Percentiles rank a stretch among this genome's conserved stretches.
These are phyloP conservation scores for Eucidaris tribuloides DNA, from an alignment of 35 echinoderm and acorn worm species.

Conservation along the genomic window DNA sequence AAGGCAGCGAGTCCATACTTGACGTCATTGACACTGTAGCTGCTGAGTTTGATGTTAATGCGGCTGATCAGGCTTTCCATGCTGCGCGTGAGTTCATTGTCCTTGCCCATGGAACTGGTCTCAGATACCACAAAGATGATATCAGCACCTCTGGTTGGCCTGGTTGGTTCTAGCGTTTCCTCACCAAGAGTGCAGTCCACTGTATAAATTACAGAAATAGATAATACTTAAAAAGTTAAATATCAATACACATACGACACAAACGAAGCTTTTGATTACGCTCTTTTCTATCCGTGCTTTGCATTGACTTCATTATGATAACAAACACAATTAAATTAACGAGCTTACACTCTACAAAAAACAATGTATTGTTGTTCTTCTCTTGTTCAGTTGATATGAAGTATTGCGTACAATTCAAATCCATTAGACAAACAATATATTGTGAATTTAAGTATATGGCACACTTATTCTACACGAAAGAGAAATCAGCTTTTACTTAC, in stretches of 20 bases:
- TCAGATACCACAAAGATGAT: conserved; percentile 88
- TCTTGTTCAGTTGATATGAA: too few relatives aligned
- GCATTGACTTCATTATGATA: too few relatives aligned
- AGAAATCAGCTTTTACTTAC: background rate
- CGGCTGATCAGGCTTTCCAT: conserved; percentile 34
- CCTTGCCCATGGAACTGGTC: conserved; percentile 28
- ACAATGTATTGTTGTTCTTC: too few relatives aligned
- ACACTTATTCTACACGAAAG: too few relatives aligned
- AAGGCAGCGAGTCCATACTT: conserved; percentile 65
- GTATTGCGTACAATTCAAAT: too few relatives aligned
- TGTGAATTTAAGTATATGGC: too few relatives aligned
- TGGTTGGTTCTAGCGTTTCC: background rate
- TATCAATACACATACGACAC: too few relatives aligned
- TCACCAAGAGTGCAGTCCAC: conserved; percentile 5
- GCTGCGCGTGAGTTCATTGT: conserved; percentile 8
- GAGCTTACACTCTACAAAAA: too few relatives aligned
- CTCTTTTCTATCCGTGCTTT: too few relatives aligned
- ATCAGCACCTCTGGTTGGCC: conserved; percentile 39
- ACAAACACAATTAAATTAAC: too few relatives aligned
- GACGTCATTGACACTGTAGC: conserved; percentile 31
- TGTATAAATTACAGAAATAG: background rate
- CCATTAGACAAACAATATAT: too few relatives aligned
- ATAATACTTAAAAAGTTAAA: background rate
- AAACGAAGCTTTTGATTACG: too few relatives aligned
- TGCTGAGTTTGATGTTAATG: conserved; percentile 32